Conservation (phyloP, 2,888 invertebrate genomes). For the Macropis europaea region DNA sequence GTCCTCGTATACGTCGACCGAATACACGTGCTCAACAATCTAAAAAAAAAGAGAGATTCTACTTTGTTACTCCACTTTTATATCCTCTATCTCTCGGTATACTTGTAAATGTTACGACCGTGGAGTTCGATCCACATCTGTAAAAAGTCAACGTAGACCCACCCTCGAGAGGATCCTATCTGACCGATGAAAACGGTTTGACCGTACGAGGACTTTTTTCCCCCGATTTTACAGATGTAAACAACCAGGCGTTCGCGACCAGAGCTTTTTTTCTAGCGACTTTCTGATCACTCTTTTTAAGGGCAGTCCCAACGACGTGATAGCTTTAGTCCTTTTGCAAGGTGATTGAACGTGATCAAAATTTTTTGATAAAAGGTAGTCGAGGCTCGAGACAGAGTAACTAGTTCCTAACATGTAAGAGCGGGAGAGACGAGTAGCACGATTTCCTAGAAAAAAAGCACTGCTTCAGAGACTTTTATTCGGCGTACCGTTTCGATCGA, state of each 20-base stretch:
- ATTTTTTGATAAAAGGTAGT: conserved; percentile 37
- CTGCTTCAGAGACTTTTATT: background rate
- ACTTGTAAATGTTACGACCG: conserved; percentile 21
- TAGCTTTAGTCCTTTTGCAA: background rate
- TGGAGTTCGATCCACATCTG: background rate
- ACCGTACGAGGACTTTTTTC: conserved; percentile 34
- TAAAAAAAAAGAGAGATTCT: conserved; percentile 34
- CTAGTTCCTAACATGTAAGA: conserved; percentile 38
- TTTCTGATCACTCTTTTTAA: background rate
- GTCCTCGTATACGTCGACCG: conserved; percentile 34
- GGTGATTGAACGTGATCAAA: conserved; percentile 32
- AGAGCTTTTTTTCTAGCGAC: conserved; percentile 7
- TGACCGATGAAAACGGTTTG: conserved; percentile 3
- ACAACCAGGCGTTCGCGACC: too few relatives aligned
- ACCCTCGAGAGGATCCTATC: background rate
- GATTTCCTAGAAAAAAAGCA: background rate
- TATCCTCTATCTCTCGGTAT: conserved; percentile 31
- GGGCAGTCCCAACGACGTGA: background rate
- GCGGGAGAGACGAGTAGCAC: background rate
- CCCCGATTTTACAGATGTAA: background rate
- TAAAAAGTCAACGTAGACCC: conserved; percentile 5
- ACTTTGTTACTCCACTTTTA: conserved; percentile 54
- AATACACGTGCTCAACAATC: conserved; percentile 47
- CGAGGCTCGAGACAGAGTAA: conserved; percentile 7
- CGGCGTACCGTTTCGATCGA: background rate